Evolutionary conservation across 1,140 invertebrate genomes (phyloP).

Genomic region (Dendrolimus punctatus): DNA sequence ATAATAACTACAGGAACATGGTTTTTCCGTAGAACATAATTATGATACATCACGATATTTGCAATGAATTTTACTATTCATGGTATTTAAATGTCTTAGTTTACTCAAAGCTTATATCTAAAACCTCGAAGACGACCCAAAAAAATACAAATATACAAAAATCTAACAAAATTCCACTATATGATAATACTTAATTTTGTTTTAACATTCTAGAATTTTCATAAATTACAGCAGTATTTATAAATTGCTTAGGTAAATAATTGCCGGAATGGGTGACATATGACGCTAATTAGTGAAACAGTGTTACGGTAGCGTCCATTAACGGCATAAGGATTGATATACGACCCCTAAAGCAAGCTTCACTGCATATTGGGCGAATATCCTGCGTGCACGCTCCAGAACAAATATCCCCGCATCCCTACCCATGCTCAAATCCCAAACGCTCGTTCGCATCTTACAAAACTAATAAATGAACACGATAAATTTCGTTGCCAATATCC

Average conservation of each 20-base stretch:
- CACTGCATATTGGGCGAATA: slow-evolving; percentile 30
- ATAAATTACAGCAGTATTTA: not conserved
- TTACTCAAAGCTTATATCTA: too few species aligned
- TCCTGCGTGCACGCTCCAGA: slow-evolving; percentile 36
- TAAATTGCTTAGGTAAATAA: too few species aligned
- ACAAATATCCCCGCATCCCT: slow-evolving; percentile 47
- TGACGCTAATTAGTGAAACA: slow-evolving; percentile 31
- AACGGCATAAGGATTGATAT: slow-evolving; percentile 47
- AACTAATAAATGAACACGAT: slow-evolving; percentile 58
- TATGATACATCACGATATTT: too few species aligned
- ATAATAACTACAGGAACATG: too few species aligned
- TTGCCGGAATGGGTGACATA: not conserved
- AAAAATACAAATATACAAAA: too few species aligned
- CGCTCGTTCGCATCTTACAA: slow-evolving; percentile 41
- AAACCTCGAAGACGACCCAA: too few species aligned
- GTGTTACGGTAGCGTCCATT: slow-evolving; percentile 38
- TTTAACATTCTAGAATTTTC: not conserved
- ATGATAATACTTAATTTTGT: too few species aligned
- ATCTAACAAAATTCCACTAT: too few species aligned
- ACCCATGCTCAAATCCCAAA: slow-evolving; percentile 32
- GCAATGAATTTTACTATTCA: too few species aligned
- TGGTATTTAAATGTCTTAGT: too few species aligned
- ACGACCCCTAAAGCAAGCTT: slow-evolving; percentile 32
- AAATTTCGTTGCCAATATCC: slow-evolving; percentile 45
- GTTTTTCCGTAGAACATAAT: too few species aligned